A percentile compares a stretch with the other conserved stretches of the same genome.
These are phyloP conservation scores for Cyclophora albipunctata DNA, from an alignment of 2,888 invertebrate genomes.

Conservation along the genomic window DNA sequence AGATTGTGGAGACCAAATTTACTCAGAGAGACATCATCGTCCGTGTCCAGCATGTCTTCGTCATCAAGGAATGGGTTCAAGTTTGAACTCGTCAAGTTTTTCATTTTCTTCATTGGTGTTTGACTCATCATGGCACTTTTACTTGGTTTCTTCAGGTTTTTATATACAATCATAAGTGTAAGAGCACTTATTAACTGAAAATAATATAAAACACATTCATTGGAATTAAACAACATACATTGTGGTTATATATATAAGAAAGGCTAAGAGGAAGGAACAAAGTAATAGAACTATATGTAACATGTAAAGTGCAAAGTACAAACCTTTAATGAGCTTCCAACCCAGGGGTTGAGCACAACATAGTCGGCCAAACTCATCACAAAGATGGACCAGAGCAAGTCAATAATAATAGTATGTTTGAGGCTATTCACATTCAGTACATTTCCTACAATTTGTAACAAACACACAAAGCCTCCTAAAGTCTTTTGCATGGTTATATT, in stretches of 20 bases:
- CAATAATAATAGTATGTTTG: slow-evolving; percentile 50
- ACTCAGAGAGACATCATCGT: slow-evolving; percentile 63
- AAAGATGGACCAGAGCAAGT: slow-evolving; percentile 58
- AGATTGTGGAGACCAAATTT: slow-evolving; percentile 62
- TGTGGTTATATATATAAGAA: neutral
- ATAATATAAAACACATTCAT: slow-evolving; percentile 17
- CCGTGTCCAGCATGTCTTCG: slow-evolving; percentile 55
- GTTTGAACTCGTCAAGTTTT: slow-evolving; percentile 38
- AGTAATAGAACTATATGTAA: neutral
- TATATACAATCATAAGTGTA: slow-evolving; percentile 48
- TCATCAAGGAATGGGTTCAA: slow-evolving; percentile 36
- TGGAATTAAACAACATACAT: neutral
- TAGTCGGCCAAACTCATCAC: slow-evolving; percentile 41
- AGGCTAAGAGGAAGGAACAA: neutral
- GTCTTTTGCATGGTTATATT: slow-evolving; percentile 48
- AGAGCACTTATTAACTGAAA: slow-evolving; percentile 50
- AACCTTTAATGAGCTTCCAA: slow-evolving; percentile 54
- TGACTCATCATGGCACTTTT: slow-evolving; percentile 24
- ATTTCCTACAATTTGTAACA: slow-evolving; percentile 59
- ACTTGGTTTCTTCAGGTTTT: slow-evolving; percentile 35
- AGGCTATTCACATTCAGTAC: slow-evolving; percentile 51
- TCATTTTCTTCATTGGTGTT: slow-evolving; percentile 41
- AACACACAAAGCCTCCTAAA: slow-evolving; percentile 53
- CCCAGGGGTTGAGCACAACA: slow-evolving; percentile 34
- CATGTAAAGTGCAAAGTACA: slow-evolving; percentile 17